These are phyloP conservation scores for Plectrocnemia conspersa DNA, from an alignment of 1,140 invertebrate species.

Conservation along the genomic window DNA sequence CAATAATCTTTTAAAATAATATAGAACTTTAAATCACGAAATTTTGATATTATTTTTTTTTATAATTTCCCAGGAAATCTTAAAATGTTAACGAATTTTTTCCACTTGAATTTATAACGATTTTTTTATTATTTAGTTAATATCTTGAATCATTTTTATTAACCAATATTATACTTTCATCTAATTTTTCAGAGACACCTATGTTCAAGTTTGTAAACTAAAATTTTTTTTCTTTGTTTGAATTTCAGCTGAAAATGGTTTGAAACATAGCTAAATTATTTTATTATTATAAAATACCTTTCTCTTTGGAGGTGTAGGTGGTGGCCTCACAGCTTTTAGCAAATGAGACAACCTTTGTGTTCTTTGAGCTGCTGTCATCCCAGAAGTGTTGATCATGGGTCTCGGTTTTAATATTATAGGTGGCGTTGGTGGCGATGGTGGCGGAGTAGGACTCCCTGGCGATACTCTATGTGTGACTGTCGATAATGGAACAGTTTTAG, in stretches of 20 bases:
- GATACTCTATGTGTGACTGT: slow-evolving; percentile 58
- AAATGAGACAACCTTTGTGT: slow-evolving; percentile 62
- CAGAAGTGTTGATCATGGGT: slow-evolving; percentile 26
- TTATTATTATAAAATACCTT: slow-evolving; percentile 20
- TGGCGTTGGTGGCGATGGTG: slow-evolving; percentile 40
- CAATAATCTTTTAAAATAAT: too few species aligned
- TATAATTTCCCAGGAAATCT: too few species aligned
- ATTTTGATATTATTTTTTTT: too few species aligned
- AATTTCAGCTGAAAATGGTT: slow-evolving; percentile 6
- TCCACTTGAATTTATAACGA: too few species aligned
- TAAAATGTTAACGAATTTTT: too few species aligned
- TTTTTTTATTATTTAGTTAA: too few species aligned
- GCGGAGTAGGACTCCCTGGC: slow-evolving; percentile 39
- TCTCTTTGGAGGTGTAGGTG: slow-evolving; percentile 34
- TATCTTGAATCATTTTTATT: too few species aligned
- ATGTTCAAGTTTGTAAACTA: too few species aligned
- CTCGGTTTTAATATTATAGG: slow-evolving; percentile 38
- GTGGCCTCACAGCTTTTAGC: slow-evolving; percentile 46
- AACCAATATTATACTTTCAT: too few species aligned
- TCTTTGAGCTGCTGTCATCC: slow-evolving; percentile 59
- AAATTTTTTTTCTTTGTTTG: too few species aligned
- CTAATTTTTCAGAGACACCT: too few species aligned
- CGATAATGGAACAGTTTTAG: slow-evolving; percentile 64
- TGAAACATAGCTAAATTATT: background rate
- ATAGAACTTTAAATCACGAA: too few species aligned